phyloP scores from a whole-genome alignment of 2,797 vertebrate genomes.

The Tiaroga cobitis region DNA sequence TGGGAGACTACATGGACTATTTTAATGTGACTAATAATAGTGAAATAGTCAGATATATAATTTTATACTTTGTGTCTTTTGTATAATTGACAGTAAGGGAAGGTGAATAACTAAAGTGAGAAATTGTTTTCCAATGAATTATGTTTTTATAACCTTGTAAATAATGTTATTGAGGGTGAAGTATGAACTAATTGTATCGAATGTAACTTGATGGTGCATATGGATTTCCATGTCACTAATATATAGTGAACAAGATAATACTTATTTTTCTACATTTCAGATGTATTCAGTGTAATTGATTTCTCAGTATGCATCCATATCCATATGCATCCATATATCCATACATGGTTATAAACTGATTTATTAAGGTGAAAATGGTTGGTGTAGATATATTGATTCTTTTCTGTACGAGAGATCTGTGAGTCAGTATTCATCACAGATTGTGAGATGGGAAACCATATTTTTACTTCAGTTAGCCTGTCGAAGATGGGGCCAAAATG shows the following conservation, averaged over 20 bases:
- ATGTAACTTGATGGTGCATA: not conserved
- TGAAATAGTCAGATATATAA: not conserved
- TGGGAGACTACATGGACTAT: not conserved
- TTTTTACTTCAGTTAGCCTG: conserved; percentile 17
- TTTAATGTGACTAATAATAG: not conserved
- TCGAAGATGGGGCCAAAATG: conserved; percentile 56
- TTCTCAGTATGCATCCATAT: not conserved
- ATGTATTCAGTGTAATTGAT: not conserved
- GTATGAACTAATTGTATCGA: not conserved
- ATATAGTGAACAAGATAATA: not conserved
- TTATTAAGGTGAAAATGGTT: not conserved
- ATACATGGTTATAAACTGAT: not conserved
- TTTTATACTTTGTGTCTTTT: not conserved
- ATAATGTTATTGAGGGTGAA: not conserved
- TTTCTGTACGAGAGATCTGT: not conserved
- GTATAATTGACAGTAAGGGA: not conserved
- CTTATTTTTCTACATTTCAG: not conserved
- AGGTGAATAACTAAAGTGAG: not conserved
- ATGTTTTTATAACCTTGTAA: not conserved
- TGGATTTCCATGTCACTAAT: not conserved
- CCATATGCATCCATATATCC: no score
- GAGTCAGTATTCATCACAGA: not conserved
- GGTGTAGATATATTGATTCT: not conserved
- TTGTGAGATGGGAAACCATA: not conserved
- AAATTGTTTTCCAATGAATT: not conserved